phyloP scores from a whole-genome alignment of 2,113 vertebrate genomes.

The Anas platyrhynchos region DNA sequence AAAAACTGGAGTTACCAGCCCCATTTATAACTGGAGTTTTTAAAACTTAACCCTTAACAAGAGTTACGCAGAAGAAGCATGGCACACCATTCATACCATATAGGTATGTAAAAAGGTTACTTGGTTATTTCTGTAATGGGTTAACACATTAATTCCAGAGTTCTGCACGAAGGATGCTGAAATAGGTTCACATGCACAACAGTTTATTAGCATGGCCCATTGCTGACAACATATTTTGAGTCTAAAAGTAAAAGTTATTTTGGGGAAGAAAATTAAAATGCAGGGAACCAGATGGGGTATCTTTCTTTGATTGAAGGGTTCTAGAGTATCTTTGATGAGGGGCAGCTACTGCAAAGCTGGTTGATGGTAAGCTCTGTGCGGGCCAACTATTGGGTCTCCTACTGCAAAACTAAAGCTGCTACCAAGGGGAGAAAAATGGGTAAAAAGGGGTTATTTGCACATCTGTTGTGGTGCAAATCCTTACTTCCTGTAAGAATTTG shows the following conservation, averaged over 20 bases:
- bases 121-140: not conserved
- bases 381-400: not conserved
- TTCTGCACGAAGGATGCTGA: not conserved
- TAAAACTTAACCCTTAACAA: not conserved
- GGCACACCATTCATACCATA: not conserved
- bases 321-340: not conserved
- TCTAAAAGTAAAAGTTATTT: not conserved
- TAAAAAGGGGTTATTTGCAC: not conserved
- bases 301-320: no score
- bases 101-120: not conserved
- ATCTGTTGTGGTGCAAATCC: not conserved
- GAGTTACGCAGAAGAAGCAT: not conserved
- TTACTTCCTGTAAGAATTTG: not conserved
- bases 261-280: not conserved
- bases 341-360: not conserved
- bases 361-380: not conserved
- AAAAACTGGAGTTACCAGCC: not conserved
- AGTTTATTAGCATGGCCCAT: not conserved
- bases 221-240: not conserved
- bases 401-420: not conserved
- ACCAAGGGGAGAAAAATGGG: not conserved
- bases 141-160: not conserved
- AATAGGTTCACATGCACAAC: not conserved
- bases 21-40: not conserved
- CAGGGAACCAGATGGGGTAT: no score